Conservation (phyloP, 2,888 invertebrate genomes). For the Cheilosia grossa region DNA sequence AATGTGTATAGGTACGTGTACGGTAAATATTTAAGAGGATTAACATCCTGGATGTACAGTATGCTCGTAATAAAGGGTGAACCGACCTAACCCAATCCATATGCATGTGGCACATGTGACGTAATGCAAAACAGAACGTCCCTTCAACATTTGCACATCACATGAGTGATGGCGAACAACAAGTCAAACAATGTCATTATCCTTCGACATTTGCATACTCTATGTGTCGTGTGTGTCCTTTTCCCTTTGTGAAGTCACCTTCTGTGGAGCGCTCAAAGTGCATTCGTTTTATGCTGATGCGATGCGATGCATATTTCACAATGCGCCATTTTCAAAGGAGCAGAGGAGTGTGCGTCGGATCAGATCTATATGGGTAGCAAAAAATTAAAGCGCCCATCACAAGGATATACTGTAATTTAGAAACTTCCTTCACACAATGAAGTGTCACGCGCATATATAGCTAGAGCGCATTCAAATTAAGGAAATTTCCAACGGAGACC, state of each 20-base stretch:
- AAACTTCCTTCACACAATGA: neutral
- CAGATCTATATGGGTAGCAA: slow-evolving; percentile 13
- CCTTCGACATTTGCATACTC: slow-evolving; percentile 71
- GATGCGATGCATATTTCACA: slow-evolving; percentile 51
- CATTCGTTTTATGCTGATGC: slow-evolving; percentile 46
- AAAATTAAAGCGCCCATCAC: slow-evolving; percentile 42
- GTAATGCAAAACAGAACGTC: slow-evolving; percentile 44
- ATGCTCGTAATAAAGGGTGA: neutral
- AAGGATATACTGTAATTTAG: slow-evolving; percentile 39
- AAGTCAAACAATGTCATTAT: slow-evolving; percentile 74
- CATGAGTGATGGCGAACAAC: slow-evolving; percentile 67
- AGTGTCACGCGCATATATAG: neutral
- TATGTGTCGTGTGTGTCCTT: slow-evolving; percentile 9
- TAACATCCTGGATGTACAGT: slow-evolving; percentile 48
- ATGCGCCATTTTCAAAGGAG: slow-evolving; percentile 32
- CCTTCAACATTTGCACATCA: slow-evolving; percentile 52
- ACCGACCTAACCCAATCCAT: slow-evolving; percentile 21
- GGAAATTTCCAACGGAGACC: slow-evolving; percentile 27
- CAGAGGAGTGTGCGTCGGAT: neutral
- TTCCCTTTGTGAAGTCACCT: slow-evolving; percentile 46
- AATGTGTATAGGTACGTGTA: slow-evolving; percentile 57
- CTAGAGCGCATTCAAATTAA: slow-evolving; percentile 37
- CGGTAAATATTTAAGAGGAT: slow-evolving; percentile 70
- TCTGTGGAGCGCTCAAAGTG: slow-evolving; percentile 28
- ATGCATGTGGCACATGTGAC: slow-evolving; percentile 14